Conservation (phyloP, 2,888 invertebrate genomes). For the Idaea biselata region DNA sequence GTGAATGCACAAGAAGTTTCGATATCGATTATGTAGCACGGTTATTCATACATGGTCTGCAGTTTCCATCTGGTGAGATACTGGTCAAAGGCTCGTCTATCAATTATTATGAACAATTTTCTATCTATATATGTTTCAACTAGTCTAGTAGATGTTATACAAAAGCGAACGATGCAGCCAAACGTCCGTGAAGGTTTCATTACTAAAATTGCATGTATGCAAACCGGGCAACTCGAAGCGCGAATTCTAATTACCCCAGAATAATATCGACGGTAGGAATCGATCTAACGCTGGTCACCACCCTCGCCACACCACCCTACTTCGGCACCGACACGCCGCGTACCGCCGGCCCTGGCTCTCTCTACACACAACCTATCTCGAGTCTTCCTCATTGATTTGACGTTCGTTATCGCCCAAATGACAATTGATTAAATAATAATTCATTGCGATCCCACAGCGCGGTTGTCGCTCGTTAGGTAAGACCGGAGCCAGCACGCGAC, state of each 20-base stretch:
- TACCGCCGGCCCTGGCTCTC: conserved; percentile 32
- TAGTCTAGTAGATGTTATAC: neutral
- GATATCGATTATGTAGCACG: too few species aligned
- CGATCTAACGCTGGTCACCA: conserved; percentile 65
- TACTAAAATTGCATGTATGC: conserved; percentile 5
- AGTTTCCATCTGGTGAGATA: too few species aligned
- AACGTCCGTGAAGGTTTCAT: conserved; percentile 1
- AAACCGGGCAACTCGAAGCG: conserved; percentile 34
- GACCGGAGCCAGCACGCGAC: neutral
- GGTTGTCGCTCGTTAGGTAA: conserved; percentile 5
- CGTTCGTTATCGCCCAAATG: conserved; percentile 25
- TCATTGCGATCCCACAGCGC: conserved; percentile 4
- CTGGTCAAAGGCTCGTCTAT: too few species aligned
- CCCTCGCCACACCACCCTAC: conserved; percentile 28
- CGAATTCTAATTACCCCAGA: conserved; percentile 75
- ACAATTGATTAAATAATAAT: conserved; percentile 25
- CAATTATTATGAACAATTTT: too few species aligned
- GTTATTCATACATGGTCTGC: too few species aligned
- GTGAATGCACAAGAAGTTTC: too few species aligned
- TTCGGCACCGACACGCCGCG: conserved; percentile 31
- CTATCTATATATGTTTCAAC: too few species aligned
- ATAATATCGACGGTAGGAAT: conserved; percentile 72
- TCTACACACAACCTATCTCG: conserved; percentile 23
- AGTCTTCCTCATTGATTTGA: conserved; percentile 46
- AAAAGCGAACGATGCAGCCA: neutral